phyloP scores from a whole-genome alignment of 2,888 invertebrate genomes.

The Temnothorax unifasciatus region DNA sequence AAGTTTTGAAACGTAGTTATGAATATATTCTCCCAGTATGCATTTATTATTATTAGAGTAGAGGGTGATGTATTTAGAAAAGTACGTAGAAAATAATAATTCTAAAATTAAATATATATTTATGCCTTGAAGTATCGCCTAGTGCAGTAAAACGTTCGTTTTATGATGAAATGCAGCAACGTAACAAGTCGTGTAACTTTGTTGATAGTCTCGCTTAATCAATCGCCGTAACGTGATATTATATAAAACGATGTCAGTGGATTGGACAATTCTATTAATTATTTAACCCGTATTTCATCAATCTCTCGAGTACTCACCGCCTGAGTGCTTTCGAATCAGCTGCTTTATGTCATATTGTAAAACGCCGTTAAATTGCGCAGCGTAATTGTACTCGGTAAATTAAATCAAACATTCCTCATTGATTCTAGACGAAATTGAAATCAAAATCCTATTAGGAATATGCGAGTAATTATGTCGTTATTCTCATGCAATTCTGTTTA shows the following conservation, averaged over 20 bases:
- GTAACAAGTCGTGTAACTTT: conserved; percentile 35
- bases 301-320: conserved; percentile 52
- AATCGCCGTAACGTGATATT: conserved; percentile 41
- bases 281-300: conserved; percentile 54
- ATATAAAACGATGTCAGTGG: conserved; percentile 43
- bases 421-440: conserved; percentile 57
- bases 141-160: neutral
- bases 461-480: conserved; percentile 51
- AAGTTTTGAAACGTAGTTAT: neutral
- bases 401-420: conserved; percentile 58
- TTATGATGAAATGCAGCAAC: neutral
- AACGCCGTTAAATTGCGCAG: conserved; percentile 54
- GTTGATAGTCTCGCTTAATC: conserved; percentile 44
- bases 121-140: neutral
- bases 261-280: conserved; percentile 56
- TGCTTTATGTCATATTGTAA: conserved; percentile 56
- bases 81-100: neutral
- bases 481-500: conserved; percentile 52
- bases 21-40: conserved; percentile 3
- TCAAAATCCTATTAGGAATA: conserved; percentile 58
- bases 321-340: conserved; percentile 51
- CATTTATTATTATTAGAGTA: conserved; percentile 9
- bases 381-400: conserved; percentile 54
- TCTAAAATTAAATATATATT: conserved; percentile 15
- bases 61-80: neutral